These are phyloP conservation scores for Piscicola geometra DNA, from an alignment of 2,888 invertebrate genomes.

Conservation along the genomic window DNA sequence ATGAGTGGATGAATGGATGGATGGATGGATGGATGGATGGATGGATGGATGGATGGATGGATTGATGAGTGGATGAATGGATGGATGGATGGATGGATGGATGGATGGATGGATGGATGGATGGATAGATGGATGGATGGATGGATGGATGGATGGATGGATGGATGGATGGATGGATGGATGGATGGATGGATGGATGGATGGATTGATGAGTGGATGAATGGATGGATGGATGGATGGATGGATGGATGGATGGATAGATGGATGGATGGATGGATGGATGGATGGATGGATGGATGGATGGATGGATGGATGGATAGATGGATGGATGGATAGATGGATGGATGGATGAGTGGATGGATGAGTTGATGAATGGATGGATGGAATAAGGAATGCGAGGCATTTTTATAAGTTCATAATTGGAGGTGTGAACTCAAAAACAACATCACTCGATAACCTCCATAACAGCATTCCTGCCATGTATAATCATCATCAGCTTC, in stretches of 20 bases:
- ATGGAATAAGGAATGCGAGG: no score
- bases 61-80: background rate
- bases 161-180: background rate
- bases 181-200: background rate
- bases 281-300: background rate
- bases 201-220: background rate
- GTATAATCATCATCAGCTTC: background rate
- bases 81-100: background rate
- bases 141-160: background rate
- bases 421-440: background rate
- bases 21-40: background rate
- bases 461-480: background rate
- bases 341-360: background rate
- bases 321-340: background rate
- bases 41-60: background rate
- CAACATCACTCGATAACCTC: background rate
- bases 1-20: background rate
- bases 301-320: background rate
- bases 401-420: background rate
- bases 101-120: background rate
- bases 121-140: background rate
- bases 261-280: background rate
- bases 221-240: background rate
- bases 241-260: background rate
- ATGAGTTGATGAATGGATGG: background rate